Evolutionary conservation across 2,888 invertebrate genomes (phyloP).

Genomic region (Carabus problematicus): DNA sequence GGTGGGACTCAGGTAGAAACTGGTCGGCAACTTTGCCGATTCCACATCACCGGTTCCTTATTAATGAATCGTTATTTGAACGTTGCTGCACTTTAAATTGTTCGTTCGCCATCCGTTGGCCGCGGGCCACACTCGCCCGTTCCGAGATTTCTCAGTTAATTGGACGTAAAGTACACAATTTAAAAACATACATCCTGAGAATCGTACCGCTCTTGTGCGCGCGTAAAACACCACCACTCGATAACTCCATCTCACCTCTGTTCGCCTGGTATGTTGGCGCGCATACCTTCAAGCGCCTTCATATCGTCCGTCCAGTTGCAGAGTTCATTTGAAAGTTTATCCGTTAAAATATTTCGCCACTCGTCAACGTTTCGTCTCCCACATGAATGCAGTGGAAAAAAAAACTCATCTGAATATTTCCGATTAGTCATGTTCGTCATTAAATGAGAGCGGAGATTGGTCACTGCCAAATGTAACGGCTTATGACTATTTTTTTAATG

Average conservation of each 20-base stretch:
- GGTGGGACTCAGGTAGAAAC: background rate
- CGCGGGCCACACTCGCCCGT: conserved; percentile 6
- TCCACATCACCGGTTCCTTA: conserved; percentile 20
- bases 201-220: too few species aligned
- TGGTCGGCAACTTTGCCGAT: conserved; percentile 7
- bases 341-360: too few species aligned
- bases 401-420: conserved; percentile 13
- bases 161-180: conserved; percentile 42
- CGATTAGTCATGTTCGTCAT: conserved; percentile 17
- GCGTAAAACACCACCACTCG: too few species aligned
- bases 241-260: too few species aligned
- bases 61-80: conserved; percentile 36
- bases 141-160: conserved; percentile 37
- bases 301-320: too few species aligned
- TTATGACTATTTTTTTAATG: conserved; percentile 1
- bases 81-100: conserved; percentile 11
- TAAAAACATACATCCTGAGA: conserved; percentile 19
- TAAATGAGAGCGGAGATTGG: conserved; percentile 16
- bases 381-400: background rate
- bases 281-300: too few species aligned
- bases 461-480: conserved; percentile 5
- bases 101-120: background rate
- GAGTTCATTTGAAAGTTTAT: too few species aligned
- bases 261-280: too few species aligned
- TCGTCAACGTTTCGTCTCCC: background rate